phyloP scores from a whole-genome alignment of 2,113 vertebrate genomes.

The Thamnophis sirtalis region DNA sequence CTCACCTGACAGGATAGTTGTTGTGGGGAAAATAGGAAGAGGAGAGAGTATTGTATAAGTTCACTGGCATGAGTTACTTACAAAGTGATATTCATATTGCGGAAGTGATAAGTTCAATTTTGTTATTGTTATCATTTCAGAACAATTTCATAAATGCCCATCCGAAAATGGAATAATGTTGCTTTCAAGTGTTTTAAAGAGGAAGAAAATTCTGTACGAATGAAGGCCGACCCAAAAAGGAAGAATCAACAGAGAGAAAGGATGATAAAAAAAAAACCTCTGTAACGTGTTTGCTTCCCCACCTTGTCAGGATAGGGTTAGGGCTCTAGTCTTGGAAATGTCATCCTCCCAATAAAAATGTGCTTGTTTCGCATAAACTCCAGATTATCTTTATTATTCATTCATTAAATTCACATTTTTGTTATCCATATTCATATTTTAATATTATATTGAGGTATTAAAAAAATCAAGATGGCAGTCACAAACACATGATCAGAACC shows the following conservation, averaged over 20 bases:
- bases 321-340: not conserved
- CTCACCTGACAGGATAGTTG: too few relatives aligned
- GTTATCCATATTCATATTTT: not conserved
- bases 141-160: not conserved
- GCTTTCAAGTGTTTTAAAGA: not conserved
- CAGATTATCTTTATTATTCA: not conserved
- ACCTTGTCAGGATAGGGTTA: not conserved
- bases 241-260: not conserved
- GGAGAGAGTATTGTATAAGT: too few relatives aligned
- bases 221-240: not conserved
- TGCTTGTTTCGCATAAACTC: not conserved
- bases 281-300: not conserved
- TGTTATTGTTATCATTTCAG: not conserved
- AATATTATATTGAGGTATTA: not conserved
- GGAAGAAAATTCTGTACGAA: not conserved
- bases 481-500: not conserved
- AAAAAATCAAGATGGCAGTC: not conserved
- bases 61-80: too few relatives aligned
- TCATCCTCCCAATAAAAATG: not conserved
- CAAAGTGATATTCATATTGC: not conserved
- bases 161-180: not conserved
- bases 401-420: not conserved
- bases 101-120: not conserved
- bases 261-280: not conserved
- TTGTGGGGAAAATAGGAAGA: too few relatives aligned